Percentiles rank a stretch among this genome's conserved stretches.
Conservation (phyloP, 2,888 invertebrate genomes). For the Cephus spinipes region DNA sequence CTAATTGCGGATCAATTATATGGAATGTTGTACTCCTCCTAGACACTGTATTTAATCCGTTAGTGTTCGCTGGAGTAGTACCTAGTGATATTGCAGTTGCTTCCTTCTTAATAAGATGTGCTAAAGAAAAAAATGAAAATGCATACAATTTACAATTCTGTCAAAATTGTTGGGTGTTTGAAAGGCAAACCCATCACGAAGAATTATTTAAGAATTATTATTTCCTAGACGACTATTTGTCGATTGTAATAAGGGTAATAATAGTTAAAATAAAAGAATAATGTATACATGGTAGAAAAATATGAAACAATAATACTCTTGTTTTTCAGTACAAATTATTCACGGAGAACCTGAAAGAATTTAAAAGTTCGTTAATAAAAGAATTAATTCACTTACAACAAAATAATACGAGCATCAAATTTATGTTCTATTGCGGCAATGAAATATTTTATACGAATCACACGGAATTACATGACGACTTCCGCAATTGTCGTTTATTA, state of each 20-base stretch:
- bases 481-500: constrained; percentile 35
- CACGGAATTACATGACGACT: constrained; percentile 31
- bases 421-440: constrained; percentile 30
- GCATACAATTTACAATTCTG: background rate
- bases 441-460: constrained; percentile 38
- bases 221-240: constrained; percentile 30
- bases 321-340: constrained; percentile 41
- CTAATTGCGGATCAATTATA: constrained; percentile 14
- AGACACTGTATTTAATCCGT: background rate
- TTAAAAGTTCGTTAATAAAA: constrained; percentile 29
- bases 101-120: background rate
- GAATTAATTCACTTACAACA: constrained; percentile 33
- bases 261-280: constrained; percentile 6
- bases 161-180: constrained; percentile 9
- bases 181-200: background rate
- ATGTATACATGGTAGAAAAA: background rate
- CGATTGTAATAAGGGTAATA: constrained; percentile 33
- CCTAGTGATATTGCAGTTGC: background rate
- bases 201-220: constrained; percentile 9
- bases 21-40: background rate
- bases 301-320: constrained; percentile 10
- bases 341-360: constrained; percentile 25
- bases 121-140: background rate
- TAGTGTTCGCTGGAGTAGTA: background rate
- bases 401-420: constrained; percentile 36